Evolutionary conservation across 2,888 invertebrate species (phyloP), one percentile per base, ranked within the genome.

Genomic region (Epistrophe eligans): DNA sequence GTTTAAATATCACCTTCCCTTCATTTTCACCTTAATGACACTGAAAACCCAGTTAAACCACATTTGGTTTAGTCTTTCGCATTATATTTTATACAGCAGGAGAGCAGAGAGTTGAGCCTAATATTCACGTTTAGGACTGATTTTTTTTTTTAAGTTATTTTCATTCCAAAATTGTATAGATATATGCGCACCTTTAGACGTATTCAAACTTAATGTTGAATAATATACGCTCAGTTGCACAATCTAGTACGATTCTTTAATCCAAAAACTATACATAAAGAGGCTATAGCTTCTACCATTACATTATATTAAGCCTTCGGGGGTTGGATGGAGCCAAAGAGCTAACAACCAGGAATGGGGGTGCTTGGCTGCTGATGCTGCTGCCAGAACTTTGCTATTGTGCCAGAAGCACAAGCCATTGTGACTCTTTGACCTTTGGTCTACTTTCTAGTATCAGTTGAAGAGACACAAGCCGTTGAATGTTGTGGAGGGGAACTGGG

Each of bases 391-490:
- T 62, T 60, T 66, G 60, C 83, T 64, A 66, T 87, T 83, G 79
- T 87, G 82, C 87, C 87, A 87, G 71, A 70, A 79, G 83, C 83
- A 77, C 57, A 70, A 87, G 82, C 77, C 77, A 84, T 83, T 88
- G 87, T 83, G 87, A 88, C 79, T 88, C 79, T 88, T 79, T 88
- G 87, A 88, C 87, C 87, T 88, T 88, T 88, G 87, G 87, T 83
- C 83, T 79, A 79, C 79, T 83, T 88, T 83, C 48, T 58, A 71
- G 70, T 87, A 74, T 79, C 83, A 82, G 74, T 60, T 82, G 73
- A 73, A 85, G 74, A 82, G 82, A 73, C 70, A 74, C 48, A 72
- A 55, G 38, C 35, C 67, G 66, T 66, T 66, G 48, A 62, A 10
- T 58, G 50, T 24, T 62, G 17, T 58, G 52, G 24, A 40, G 48